Conservation (phyloP, 1,140 invertebrate genomes). For the Chironomus striatipennis region DNA sequence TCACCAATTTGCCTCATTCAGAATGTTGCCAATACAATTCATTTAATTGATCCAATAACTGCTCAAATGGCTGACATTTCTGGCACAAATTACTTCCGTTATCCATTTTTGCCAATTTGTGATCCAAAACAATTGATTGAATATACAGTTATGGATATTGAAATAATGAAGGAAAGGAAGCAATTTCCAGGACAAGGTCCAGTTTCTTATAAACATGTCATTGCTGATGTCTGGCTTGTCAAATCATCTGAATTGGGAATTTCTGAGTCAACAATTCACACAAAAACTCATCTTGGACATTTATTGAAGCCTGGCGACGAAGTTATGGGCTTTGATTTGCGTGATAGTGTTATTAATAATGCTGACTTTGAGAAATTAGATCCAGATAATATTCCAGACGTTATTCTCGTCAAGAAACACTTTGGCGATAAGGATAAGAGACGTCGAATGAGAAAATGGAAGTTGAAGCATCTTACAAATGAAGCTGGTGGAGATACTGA, state of each 20-base stretch:
- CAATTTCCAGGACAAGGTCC: constrained; percentile 77
- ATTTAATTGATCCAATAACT: constrained; percentile 87
- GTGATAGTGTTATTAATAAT: constrained; percentile 87
- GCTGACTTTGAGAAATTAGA: constrained; percentile 75
- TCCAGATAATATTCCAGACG: constrained; percentile 67
- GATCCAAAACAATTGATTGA: constrained; percentile 86
- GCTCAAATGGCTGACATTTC: constrained; percentile 87
- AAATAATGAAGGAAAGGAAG: constrained; percentile 70
- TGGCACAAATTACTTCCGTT: constrained; percentile 72
- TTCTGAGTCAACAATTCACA: constrained; percentile 73
- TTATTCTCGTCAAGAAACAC: constrained; percentile 88
- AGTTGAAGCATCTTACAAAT: constrained; percentile 74
- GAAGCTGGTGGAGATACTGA: constrained; percentile 53
- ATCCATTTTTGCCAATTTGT: constrained; percentile 78
- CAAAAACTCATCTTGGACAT: constrained; percentile 89
- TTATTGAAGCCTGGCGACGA: constrained; percentile 87
- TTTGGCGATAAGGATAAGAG: constrained; percentile 67
- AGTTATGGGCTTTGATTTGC: constrained; percentile 85
- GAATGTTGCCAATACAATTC: constrained; percentile 80
- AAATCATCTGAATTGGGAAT: constrained; percentile 80
- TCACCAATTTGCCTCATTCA: constrained; percentile 81
- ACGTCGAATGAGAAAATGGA: constrained; percentile 78
- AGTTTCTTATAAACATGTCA: constrained; percentile 76
- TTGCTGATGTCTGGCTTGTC: constrained; percentile 91
- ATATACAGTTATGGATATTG: constrained; percentile 93